A percentile compares a stretch with the other conserved stretches of the same genome.
phyloP scores from a whole-genome alignment of 2,888 invertebrate genomes.

The Apomyelois bistriatella region DNA sequence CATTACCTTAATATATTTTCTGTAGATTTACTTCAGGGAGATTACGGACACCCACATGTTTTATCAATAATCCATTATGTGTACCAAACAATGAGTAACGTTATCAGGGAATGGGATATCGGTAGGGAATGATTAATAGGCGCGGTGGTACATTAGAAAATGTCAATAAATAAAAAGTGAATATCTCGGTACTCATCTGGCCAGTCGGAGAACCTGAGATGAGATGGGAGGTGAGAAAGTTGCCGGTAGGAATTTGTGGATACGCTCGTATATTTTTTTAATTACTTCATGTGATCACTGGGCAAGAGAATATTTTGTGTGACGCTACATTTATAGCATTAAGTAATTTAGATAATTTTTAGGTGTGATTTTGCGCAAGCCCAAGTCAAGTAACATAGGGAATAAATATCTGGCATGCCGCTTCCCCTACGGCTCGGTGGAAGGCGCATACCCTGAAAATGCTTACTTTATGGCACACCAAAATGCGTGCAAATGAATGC shows the following conservation, averaged over 20 bases:
- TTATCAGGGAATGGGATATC: constrained; percentile 65
- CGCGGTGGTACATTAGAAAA: constrained; percentile 68
- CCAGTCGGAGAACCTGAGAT: constrained; percentile 43
- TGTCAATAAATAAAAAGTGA: constrained; percentile 77
- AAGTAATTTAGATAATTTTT: too few relatives aligned
- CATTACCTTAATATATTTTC: constrained; percentile 55
- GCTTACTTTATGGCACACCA: too few relatives aligned
- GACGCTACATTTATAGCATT: background rate
- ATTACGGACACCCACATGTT: constrained; percentile 76
- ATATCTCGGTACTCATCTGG: constrained; percentile 60
- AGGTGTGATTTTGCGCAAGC: too few relatives aligned
- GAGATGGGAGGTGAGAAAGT: constrained; percentile 26
- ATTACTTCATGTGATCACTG: background rate
- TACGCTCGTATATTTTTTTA: background rate
- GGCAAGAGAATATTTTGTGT: background rate
- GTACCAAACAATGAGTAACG: constrained; percentile 72
- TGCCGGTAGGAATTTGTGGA: constrained; percentile 11
- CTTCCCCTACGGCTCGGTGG: too few relatives aligned
- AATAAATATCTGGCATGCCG: too few relatives aligned
- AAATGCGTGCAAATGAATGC: too few relatives aligned
- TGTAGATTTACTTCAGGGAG: constrained; percentile 58
- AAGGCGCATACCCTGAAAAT: too few relatives aligned
- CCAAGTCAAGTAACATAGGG: too few relatives aligned
- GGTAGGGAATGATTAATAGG: constrained; percentile 65
- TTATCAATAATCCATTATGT: constrained; percentile 79